These are phyloP conservation scores for Chymomyza costata DNA, from an alignment of 1,140 invertebrate species.

Conservation along the genomic window DNA sequence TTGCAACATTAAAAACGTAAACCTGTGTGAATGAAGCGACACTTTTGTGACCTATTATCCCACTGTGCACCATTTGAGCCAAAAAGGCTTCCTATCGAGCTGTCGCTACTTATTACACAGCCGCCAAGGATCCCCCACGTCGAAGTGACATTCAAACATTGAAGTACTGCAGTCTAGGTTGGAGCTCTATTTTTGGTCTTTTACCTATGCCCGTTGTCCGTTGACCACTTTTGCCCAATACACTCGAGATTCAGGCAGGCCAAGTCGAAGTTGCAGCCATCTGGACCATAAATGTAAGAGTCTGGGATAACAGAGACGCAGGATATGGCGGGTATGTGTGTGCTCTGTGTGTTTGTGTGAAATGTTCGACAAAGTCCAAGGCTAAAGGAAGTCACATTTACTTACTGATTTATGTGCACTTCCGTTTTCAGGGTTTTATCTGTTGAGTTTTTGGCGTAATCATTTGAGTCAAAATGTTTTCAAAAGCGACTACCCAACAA, in stretches of 20 bases:
- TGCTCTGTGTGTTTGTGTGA: constrained; percentile 6
- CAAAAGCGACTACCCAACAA: constrained; percentile 22
- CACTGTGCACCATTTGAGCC: no score
- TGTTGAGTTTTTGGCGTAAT: constrained; percentile 70
- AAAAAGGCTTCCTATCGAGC: no score
- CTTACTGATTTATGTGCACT: constrained; percentile 67
- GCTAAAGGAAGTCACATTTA: constrained; percentile 56
- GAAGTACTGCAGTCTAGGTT: constrained; percentile 5
- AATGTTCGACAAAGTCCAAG: constrained; percentile 27
- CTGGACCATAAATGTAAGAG: no score
- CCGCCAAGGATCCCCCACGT: constrained; percentile 3
- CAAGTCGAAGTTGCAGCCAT: no score
- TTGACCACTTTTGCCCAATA: constrained; percentile 10
- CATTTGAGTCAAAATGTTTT: constrained; percentile 69
- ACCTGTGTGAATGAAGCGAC: no score
- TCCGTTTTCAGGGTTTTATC: constrained; percentile 59
- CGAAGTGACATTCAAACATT: no score
- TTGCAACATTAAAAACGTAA: no score
- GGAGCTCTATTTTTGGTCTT: constrained; percentile 21
- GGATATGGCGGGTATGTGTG: constrained; percentile 4
- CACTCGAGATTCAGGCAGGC: neutral
- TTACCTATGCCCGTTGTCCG: constrained; percentile 5
- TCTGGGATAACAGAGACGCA: no score
- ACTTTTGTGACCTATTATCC: constrained; percentile 4
- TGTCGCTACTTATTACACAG: constrained; percentile 6